Base-by-base conservation (phyloP, 2,113 vertebrate species). In the Xiphias gladius region DNA sequence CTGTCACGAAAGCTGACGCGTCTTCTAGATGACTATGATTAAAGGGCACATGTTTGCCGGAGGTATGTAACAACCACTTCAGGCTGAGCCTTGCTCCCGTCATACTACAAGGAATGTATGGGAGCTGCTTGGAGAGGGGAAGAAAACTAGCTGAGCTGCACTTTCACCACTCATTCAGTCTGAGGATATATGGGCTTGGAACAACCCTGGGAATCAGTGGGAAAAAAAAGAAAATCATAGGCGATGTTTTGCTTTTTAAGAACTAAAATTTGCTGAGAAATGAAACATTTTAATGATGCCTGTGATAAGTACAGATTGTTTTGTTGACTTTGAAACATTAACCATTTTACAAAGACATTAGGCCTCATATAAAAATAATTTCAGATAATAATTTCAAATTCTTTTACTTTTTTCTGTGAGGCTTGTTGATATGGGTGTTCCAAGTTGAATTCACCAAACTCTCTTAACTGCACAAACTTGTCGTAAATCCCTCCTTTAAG, bases 41-140 rank as follows among this genome's bases (percentile, higher is more conserved):
- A 92, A 82, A 93, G 93, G 86, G 86, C 52, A 30, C 50, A 24
- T 46, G 46, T 79, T 55, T 5, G 73, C 92, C 90, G 24, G 90
- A 91, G 90, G 83, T 89, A 88, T 89, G 88, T 80, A 81, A 88
- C 89, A 71, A 87, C 91, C 85, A 83, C 90, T 90, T 87, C 65
- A 62, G 74, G 84, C 73, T 41, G 20, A 78, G 67, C 73, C 52
- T 22, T 61, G 78, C 52, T 85, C 64, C 78, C 77, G n/a, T 85
- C 79, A 19, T 11, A 52, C 65, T 69, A 73, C 54, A 72, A 92
- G 90, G 91, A 94, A 93, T 93, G 89, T 77, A 73, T 89, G 92
- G 91, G 86, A 92, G 89, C 84, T 50, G 69, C 84, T 73, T 22
- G 5, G 84, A 74, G 71, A 88, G 82, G 86, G 70, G 84, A 6